These are phyloP conservation scores for Gavia stellata DNA, from an alignment of 2,113 vertebrate species.

Conservation along the genomic window DNA sequence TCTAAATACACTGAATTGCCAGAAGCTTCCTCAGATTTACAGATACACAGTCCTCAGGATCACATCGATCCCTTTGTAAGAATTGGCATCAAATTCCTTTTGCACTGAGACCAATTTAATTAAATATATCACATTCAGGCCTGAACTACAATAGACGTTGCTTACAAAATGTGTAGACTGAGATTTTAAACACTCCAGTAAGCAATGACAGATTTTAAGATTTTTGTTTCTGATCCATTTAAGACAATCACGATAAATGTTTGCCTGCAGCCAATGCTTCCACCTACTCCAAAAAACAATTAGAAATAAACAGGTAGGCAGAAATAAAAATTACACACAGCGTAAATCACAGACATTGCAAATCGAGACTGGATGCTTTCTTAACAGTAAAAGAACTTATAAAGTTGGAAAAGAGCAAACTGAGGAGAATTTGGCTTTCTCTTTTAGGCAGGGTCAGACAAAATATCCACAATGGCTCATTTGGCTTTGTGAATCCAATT, in stretches of 20 bases:
- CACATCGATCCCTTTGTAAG: not conserved
- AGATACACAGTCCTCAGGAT: not conserved
- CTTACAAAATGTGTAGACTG: not conserved
- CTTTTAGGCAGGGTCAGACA: not conserved
- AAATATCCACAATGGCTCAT: not conserved
- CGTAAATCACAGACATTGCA: not conserved
- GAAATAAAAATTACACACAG: not conserved
- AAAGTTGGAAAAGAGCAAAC: not conserved
- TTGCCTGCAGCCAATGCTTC: not conserved
- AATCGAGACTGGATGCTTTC: not conserved
- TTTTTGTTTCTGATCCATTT: not conserved
- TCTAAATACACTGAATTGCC: not conserved
- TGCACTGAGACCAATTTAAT: not conserved
- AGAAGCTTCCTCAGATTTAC: not conserved
- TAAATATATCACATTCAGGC: not conserved
- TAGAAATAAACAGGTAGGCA: not conserved
- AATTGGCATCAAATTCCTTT: not conserved
- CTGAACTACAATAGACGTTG: not conserved
- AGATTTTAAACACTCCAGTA: not conserved
- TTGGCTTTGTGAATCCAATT: not conserved
- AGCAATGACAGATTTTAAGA: not conserved
- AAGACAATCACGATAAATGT: not conserved
- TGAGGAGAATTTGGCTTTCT: not conserved
- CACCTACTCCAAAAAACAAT: not conserved
- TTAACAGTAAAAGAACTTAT: not conserved